Base-by-base conservation (phyloP, 2,888 invertebrate genomes). In the Sarcophaga variegata region DNA sequence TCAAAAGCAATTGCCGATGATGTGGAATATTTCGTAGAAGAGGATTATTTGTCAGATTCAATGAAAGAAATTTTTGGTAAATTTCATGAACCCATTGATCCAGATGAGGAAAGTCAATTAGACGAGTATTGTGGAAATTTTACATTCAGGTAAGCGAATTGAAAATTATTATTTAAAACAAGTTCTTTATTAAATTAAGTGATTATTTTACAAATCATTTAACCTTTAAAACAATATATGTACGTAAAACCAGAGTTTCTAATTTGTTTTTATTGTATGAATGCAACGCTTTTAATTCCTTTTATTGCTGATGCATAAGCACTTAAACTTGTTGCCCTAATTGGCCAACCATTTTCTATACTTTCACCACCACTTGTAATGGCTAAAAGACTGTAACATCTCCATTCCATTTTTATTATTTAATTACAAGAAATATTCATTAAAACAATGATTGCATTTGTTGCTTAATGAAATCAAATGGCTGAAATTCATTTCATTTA, bases 101-200 rank as follows among this genome's bases (percentile, higher is more conserved):
- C 94, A 72, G 91, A 94, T 64, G 91, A 94, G 83, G 37, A 37
- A 10, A 93, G 94, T 89, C 92, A 93, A 62, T 91, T 94, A 89
- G 92, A 93, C 66, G 94, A 94, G 10, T 92, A 94, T 76, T 95
- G 95, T 88, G 95, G 95, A 47, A 95, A 95, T 89, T 92, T 95
- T 75, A 94, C 94, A 11, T 91, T 93, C 70, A 93, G 93, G 93
- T 93, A 77, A 90, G 85, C 37, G 11, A 25, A 62, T 10, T 10
- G 69, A 63, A 45, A 20, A 45, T 10, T 37, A 1, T 8, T 37
- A 8, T 37, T 10, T 8, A 37, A 37, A 10, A 10, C 0, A 10
- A 37, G 0, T 37, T 37, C 8, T 37, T 10, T 10, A 10, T 2
- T 37, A 37, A 8, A 8, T 37, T 37, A 37, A 37, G 37, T 2